Conservation (phyloP, 2,113 vertebrate genomes). For the Nothoprocta pentlandii region DNA sequence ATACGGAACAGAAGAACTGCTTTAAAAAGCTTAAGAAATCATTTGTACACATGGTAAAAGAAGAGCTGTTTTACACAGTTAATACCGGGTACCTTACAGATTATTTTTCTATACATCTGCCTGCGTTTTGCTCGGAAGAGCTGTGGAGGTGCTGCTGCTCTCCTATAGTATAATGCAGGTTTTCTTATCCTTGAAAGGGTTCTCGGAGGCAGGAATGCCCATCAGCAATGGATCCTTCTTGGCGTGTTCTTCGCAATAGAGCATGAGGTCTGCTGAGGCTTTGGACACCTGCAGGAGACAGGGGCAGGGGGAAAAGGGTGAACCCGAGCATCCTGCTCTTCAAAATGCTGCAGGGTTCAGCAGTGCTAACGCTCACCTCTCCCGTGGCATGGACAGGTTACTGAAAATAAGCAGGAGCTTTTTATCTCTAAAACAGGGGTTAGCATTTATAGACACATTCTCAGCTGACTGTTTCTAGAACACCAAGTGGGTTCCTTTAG, state of each 20-base stretch:
- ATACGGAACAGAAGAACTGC: constrained; percentile 42
- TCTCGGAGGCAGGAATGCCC: constrained; percentile 94
- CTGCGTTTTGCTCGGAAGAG: constrained; percentile 21
- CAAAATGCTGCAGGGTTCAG: background rate
- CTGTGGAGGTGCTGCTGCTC: background rate
- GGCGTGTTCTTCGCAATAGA: constrained; percentile 90
- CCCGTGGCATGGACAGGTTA: background rate
- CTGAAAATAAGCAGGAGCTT: background rate
- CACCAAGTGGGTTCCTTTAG: background rate
- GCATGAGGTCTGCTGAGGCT: constrained; percentile 92
- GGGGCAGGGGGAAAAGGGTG: background rate
- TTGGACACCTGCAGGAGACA: constrained; percentile 88
- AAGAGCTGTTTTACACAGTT: constrained; percentile 40
- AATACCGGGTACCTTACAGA: constrained; percentile 66
- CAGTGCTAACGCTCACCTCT: background rate
- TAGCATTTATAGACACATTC: background rate
- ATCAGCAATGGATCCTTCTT: constrained; percentile 90
- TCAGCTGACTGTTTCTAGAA: background rate
- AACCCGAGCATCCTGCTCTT: rapidly evolving
- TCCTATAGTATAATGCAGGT: constrained; percentile 92
- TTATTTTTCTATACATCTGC: constrained; percentile 37
- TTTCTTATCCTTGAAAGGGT: constrained; percentile 99
- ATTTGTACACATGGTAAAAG: constrained; percentile 21
- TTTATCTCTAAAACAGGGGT: rapidly evolving
- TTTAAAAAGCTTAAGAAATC: constrained; percentile 57